These are phyloP conservation scores for Zygogramma bicolorata DNA, from an alignment of 2,888 invertebrate species.

Conservation along the genomic window DNA sequence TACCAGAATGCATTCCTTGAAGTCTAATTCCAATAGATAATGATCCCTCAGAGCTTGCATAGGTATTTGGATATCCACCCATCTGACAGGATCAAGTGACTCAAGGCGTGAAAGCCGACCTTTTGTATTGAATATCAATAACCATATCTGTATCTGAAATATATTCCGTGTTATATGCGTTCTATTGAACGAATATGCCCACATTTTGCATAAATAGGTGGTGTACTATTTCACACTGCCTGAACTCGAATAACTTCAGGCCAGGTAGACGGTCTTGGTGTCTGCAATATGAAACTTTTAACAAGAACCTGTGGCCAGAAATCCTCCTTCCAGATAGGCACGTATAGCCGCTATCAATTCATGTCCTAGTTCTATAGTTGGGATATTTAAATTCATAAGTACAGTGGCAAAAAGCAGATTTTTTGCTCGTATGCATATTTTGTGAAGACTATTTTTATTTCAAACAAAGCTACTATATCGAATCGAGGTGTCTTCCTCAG, in stretches of 20 bases:
- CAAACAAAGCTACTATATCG: too few relatives aligned
- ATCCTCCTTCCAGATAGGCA: too few relatives aligned
- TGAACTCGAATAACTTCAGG: constrained; percentile 11
- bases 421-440: too few relatives aligned
- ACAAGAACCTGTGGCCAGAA: constrained; percentile 27
- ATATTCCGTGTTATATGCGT: constrained; percentile 22
- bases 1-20: too few relatives aligned
- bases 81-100: constrained; percentile 43
- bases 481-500: too few relatives aligned
- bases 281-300: constrained; percentile 19
- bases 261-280: constrained; percentile 16
- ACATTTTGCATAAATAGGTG: constrained; percentile 7
- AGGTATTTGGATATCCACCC: constrained; percentile 8
- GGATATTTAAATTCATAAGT: too few relatives aligned
- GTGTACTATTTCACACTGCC: constrained; percentile 22
- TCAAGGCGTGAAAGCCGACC: constrained; percentile 45
- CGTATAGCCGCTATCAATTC: too few relatives aligned
- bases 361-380: too few relatives aligned
- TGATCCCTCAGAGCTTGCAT: neutral
- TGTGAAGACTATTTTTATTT: too few relatives aligned
- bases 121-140: constrained; percentile 49
- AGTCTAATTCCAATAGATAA: too few relatives aligned
- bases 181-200: constrained; percentile 13
- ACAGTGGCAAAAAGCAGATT: too few relatives aligned
- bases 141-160: constrained; percentile 44